Evolutionary conservation across 2,888 invertebrate genomes (phyloP).

Genomic region (Mesorhabditis belari): DNA sequence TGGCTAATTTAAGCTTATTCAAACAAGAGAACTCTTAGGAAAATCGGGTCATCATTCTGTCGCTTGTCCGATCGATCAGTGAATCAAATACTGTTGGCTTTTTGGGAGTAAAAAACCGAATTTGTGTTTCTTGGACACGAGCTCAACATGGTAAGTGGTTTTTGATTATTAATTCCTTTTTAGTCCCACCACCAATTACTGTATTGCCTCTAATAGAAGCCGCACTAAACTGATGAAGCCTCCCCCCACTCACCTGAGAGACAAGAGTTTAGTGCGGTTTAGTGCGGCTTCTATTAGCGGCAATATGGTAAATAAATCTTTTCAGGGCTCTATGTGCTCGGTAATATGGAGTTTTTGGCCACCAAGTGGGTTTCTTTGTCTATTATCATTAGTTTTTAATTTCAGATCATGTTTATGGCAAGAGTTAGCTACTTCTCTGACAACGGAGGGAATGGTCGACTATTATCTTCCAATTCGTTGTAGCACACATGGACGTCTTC

Average conservation of each 20-base stretch:
- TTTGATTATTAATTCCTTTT: no score
- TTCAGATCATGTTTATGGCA: no score
- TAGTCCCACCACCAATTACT: no score
- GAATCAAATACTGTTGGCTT: constrained; percentile 63
- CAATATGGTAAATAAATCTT: no score
- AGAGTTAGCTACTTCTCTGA: no score
- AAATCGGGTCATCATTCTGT: constrained; percentile 66
- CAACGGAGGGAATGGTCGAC: no score
- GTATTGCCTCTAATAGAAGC: no score
- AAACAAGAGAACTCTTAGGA: constrained; percentile 30
- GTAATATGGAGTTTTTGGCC: constrained; percentile 60
- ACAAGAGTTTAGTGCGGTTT: no score
- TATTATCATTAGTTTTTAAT: no score
- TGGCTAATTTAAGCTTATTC: background rate
- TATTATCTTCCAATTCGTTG: constrained; percentile 22
- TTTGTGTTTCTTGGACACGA: constrained; percentile 62
- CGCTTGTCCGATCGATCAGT: constrained; percentile 71
- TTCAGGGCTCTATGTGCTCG: constrained; percentile 71
- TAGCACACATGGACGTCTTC: constrained; percentile 18
- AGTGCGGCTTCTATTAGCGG: no score
- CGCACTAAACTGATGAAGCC: no score
- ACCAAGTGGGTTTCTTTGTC: constrained; percentile 5
- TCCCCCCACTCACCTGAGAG: no score
- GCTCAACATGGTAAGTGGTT: constrained; percentile 67
- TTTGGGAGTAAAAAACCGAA: constrained; percentile 47